These are phyloP conservation scores for Silurus meridionalis DNA, from an alignment of 2,113 vertebrate species.

Conservation along the genomic window DNA sequence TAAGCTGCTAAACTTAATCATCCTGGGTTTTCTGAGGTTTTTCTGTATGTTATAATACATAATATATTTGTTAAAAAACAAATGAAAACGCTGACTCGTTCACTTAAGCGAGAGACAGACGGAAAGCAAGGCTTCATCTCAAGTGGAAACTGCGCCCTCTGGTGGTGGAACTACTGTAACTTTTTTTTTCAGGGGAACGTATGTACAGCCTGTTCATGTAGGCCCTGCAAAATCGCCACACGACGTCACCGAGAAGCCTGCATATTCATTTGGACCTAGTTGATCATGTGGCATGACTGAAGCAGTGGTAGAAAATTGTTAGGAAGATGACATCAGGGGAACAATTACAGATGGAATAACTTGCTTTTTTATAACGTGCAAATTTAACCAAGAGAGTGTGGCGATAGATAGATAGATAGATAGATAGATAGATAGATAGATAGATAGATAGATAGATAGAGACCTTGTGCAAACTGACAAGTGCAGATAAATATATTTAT, in stretches of 20 bases:
- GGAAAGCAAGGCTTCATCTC: neutral
- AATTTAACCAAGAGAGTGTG: neutral
- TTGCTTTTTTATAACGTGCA: neutral
- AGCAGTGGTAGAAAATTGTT: neutral
- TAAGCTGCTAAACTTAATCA: neutral
- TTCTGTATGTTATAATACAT: neutral
- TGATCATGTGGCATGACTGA: no score
- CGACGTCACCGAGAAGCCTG: neutral
- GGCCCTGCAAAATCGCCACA: neutral
- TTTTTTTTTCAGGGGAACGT: neutral
- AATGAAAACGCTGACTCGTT: neutral
- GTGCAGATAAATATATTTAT: no score
- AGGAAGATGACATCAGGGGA: neutral
- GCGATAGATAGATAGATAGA: no score
- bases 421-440: no score
- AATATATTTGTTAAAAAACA: neutral
- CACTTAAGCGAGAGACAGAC: neutral
- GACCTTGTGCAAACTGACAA: no score
- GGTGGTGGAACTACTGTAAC: conserved; percentile 15
- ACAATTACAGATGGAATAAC: neutral
- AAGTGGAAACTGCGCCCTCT: conserved; percentile 43
- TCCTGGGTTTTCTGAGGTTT: no score
- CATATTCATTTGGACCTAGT: neutral
- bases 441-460: no score
- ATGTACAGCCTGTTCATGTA: neutral